Evolutionary conservation across 2,888 invertebrate genomes (phyloP).

Genomic region (Micropterix aruncella): DNA sequence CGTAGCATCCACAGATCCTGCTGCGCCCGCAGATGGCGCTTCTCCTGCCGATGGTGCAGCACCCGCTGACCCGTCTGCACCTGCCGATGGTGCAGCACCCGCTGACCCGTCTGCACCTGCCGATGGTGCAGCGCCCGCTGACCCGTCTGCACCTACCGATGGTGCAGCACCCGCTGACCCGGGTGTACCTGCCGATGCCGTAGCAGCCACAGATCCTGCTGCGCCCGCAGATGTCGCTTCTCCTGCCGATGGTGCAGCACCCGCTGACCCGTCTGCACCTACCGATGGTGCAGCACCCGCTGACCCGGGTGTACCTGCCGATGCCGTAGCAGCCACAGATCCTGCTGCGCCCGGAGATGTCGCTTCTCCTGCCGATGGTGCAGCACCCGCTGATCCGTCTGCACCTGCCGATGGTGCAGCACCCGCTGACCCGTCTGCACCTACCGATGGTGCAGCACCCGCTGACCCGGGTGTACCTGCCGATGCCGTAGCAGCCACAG

Average conservation of each 20-base stretch:
- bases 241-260: conserved; percentile 14
- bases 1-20: conserved; percentile 18
- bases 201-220: not conserved
- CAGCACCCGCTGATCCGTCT: not conserved
- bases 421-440: too few species aligned
- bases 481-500: too few species aligned
- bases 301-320: too few species aligned
- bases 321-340: conserved; percentile 17
- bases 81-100: conserved; percentile 1
- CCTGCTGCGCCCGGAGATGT: conserved; percentile 18
- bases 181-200: not conserved
- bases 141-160: not conserved
- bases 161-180: not conserved
- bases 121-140: not conserved
- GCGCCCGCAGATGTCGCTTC: not conserved
- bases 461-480: too few species aligned
- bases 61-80: conserved; percentile 3
- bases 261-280: too few species aligned
- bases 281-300: too few species aligned
- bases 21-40: conserved; percentile 17
- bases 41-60: not conserved
- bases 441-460: too few species aligned
- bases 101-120: conserved; percentile 1
- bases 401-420: conserved; percentile 3
- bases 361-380: conserved; percentile 8